A percentile compares a stretch with the other conserved stretches of the same genome.
Conservation (phyloP, 2,797 vertebrate species). For the Picus viridis region DNA sequence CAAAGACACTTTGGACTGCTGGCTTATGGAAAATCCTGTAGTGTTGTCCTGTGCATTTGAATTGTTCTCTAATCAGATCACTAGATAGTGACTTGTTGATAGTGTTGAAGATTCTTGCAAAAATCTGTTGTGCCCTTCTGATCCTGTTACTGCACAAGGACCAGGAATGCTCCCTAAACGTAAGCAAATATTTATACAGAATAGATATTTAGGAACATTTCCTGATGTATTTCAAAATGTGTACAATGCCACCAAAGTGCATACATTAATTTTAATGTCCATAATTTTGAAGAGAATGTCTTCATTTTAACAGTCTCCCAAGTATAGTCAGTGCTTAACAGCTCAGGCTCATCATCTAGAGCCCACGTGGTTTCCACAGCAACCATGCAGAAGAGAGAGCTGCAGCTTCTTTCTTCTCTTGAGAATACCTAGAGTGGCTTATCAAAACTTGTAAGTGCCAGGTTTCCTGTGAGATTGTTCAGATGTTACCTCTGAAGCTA, state of each 20-base stretch:
- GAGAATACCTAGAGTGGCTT: conserved; percentile 51
- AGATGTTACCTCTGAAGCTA: conserved; percentile 10
- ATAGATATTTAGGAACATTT: not conserved
- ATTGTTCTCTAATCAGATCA: not conserved
- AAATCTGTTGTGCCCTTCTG: not conserved
- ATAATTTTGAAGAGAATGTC: conserved; percentile 16
- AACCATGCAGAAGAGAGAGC: conserved; percentile 63
- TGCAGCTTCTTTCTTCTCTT: conserved; percentile 50
- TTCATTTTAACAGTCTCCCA: conserved; percentile 40
- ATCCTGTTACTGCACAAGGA: not conserved
- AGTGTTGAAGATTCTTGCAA: not conserved
- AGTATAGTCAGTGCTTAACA: conserved; percentile 41
- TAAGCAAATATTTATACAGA: not conserved
- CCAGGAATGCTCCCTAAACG: not conserved
- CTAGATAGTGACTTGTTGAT: not conserved
- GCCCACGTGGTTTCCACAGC: conserved; percentile 76
- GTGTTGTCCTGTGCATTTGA: not conserved
- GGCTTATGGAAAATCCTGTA: not conserved
- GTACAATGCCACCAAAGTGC: not conserved
- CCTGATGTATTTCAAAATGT: not conserved
- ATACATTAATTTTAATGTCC: not conserved
- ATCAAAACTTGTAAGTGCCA: conserved; percentile 50
- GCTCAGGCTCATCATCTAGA: conserved; percentile 47
- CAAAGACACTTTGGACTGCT: not conserved
- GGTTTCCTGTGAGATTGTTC: conserved; percentile 15